These are phyloP conservation scores for Panulirus ornatus DNA, from an alignment of 1,140 invertebrate genomes.

Conservation along the genomic window DNA sequence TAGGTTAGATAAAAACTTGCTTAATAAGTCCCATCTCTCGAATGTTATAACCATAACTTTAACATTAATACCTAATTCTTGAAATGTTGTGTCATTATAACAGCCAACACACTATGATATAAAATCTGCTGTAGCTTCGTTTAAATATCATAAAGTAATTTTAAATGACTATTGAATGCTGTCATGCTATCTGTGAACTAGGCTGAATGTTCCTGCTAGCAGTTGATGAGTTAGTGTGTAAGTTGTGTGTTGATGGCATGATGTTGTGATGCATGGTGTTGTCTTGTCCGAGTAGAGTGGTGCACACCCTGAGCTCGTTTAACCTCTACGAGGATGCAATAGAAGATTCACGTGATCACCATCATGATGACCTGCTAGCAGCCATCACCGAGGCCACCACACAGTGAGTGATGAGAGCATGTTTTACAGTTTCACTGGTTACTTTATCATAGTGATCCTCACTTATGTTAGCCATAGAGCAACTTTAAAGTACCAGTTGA, in stretches of 20 bases:
- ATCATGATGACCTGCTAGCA: slow-evolving; percentile 80
- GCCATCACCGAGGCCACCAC: slow-evolving; percentile 81
- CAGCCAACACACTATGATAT: slow-evolving; percentile 8
- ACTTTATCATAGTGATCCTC: no score
- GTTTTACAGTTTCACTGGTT: no score
- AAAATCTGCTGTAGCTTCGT: slow-evolving; percentile 33
- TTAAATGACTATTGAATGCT: slow-evolving; percentile 57
- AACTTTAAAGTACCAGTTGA: no score
- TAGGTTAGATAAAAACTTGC: slow-evolving; percentile 13
- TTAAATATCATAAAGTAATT: slow-evolving; percentile 35
- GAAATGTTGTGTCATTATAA: slow-evolving; percentile 15
- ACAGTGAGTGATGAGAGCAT: slow-evolving; percentile 78
- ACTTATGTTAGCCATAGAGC: no score
- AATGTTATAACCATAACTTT: slow-evolving; percentile 20
- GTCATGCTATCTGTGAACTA: slow-evolving; percentile 23
- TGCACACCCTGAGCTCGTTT: slow-evolving; percentile 81
- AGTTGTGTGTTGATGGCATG: slow-evolving; percentile 19
- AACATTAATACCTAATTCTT: slow-evolving; percentile 43
- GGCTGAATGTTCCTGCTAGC: neutral
- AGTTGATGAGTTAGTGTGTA: slow-evolving; percentile 35
- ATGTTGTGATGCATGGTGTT: slow-evolving; percentile 66
- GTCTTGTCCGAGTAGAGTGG: slow-evolving; percentile 76
- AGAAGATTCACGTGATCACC: slow-evolving; percentile 77
- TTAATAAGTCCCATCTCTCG: slow-evolving; percentile 13
- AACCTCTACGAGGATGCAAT: slow-evolving; percentile 82